Conservation (phyloP, 1,140 invertebrate genomes). For the Drosophila oshimai region DNA sequence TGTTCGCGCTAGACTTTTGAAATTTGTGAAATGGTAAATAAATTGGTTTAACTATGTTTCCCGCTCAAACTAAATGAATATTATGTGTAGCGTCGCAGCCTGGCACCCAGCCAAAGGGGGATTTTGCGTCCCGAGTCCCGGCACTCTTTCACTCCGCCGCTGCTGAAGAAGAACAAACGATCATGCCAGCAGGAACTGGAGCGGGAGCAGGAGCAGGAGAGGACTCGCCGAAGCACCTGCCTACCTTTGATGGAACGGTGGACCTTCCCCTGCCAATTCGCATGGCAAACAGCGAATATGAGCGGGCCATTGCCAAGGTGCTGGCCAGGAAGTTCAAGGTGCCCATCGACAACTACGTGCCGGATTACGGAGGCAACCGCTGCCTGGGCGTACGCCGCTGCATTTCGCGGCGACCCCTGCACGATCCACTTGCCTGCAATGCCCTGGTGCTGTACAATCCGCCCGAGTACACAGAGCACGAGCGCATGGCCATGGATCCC, state of each 20-base stretch:
- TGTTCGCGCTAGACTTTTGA: constrained; percentile 3
- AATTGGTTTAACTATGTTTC: not conserved
- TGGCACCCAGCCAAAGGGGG: constrained; percentile 72
- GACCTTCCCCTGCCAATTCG: constrained; percentile 42
- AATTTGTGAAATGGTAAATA: constrained; percentile 49
- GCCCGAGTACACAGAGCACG: constrained; percentile 85
- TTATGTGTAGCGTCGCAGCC: constrained; percentile 76
- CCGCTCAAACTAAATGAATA: not conserved
- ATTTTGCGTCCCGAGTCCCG: constrained; percentile 23
- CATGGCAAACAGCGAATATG: constrained; percentile 84
- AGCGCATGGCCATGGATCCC: constrained; percentile 67
- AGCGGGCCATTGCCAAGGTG: constrained; percentile 89
- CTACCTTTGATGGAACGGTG: constrained; percentile 8
- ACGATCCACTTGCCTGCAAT: constrained; percentile 97
- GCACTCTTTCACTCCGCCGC: constrained; percentile 54
- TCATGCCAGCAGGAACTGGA: constrained; percentile 58
- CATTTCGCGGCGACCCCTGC: constrained; percentile 89
- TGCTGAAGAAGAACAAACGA: constrained; percentile 71
- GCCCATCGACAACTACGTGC: constrained; percentile 95
- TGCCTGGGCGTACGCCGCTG: constrained; percentile 88
- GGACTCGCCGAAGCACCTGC: constrained; percentile 11
- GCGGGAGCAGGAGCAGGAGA: constrained; percentile 46
- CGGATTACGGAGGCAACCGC: constrained; percentile 85
- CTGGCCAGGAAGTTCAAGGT: constrained; percentile 96
- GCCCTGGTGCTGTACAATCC: constrained; percentile 96